phyloP scores from a whole-genome alignment of 2,797 vertebrate species.

The Dermochelys coriacea region DNA sequence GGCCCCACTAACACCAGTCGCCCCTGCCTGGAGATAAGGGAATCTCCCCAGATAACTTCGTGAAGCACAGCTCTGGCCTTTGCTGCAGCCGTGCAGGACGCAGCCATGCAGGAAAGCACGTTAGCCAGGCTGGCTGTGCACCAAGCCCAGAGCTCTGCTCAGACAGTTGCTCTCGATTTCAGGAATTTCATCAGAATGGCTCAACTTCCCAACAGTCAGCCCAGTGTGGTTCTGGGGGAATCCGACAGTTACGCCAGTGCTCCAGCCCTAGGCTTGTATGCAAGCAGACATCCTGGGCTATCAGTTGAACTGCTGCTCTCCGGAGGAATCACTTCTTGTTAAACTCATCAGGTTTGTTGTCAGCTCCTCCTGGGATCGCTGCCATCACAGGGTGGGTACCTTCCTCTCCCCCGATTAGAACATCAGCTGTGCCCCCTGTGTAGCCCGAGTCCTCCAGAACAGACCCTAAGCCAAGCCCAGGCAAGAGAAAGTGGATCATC shows the following conservation, averaged over 20 bases:
- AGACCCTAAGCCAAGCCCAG: not conserved
- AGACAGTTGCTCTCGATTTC: fast-evolving
- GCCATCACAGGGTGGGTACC: not conserved
- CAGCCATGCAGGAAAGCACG: too few relatives aligned
- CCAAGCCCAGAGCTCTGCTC: not conserved
- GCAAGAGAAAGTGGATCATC: not conserved
- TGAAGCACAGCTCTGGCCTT: not conserved
- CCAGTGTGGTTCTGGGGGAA: too few relatives aligned
- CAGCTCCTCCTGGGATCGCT: not conserved
- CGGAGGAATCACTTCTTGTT: not conserved
- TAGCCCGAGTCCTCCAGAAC: not conserved
- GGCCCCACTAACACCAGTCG: too few relatives aligned
- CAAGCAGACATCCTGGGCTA: too few relatives aligned
- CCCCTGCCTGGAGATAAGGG: too few relatives aligned
- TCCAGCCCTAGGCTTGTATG: not conserved
- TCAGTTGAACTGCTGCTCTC: too few relatives aligned
- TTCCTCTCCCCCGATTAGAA: not conserved
- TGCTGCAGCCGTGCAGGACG: not conserved
- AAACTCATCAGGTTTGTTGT: not conserved
- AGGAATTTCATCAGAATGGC: too few relatives aligned
- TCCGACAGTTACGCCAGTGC: too few relatives aligned
- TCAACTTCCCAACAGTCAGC: not conserved
- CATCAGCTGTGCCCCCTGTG: too few relatives aligned
- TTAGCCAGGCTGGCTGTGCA: too few relatives aligned
- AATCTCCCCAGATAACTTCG: too few relatives aligned